A percentile compares a stretch with the other conserved stretches of the same genome.
phyloP scores from a whole-genome alignment of 1,140 invertebrate genomes.

The Tachypleus tridentatus region DNA sequence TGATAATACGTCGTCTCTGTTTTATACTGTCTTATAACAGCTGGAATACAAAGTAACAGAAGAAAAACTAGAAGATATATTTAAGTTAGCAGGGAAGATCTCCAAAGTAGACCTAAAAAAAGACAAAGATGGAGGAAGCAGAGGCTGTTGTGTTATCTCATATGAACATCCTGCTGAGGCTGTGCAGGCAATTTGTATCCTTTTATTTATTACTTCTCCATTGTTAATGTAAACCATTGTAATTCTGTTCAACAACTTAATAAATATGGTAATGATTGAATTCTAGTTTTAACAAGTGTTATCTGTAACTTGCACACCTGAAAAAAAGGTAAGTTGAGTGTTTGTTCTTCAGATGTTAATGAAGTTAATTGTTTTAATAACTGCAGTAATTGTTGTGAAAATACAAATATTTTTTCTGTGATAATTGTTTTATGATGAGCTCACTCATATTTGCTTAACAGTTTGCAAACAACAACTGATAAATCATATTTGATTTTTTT shows the following conservation, averaged over 20 bases:
- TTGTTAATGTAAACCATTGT: not conserved
- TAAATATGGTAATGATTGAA: not conserved
- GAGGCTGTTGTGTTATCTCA: slow-evolving; percentile 90
- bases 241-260: not conserved
- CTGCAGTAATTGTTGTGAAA: too few species aligned
- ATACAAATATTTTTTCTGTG: too few species aligned
- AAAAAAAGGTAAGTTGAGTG: not conserved
- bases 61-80: slow-evolving; percentile 89
- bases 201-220: slow-evolving; percentile 8
- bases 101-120: slow-evolving; percentile 73
- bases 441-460: too few species aligned
- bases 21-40: slow-evolving; percentile 41
- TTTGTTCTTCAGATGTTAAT: not conserved
- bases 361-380: not conserved
- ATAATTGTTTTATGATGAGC: too few species aligned
- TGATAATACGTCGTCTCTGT: not conserved
- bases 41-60: slow-evolving; percentile 92
- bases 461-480: too few species aligned
- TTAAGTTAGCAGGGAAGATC: slow-evolving; percentile 88
- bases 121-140: slow-evolving; percentile 92
- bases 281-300: slow-evolving; percentile 4
- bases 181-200: slow-evolving; percentile 80
- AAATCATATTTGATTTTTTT: too few species aligned
- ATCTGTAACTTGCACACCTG: slow-evolving; percentile 22
- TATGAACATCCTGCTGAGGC: slow-evolving; percentile 97